Evolutionary conservation across 2,888 invertebrate species (phyloP).

Genomic region (Rhorus exstirpatorius): DNA sequence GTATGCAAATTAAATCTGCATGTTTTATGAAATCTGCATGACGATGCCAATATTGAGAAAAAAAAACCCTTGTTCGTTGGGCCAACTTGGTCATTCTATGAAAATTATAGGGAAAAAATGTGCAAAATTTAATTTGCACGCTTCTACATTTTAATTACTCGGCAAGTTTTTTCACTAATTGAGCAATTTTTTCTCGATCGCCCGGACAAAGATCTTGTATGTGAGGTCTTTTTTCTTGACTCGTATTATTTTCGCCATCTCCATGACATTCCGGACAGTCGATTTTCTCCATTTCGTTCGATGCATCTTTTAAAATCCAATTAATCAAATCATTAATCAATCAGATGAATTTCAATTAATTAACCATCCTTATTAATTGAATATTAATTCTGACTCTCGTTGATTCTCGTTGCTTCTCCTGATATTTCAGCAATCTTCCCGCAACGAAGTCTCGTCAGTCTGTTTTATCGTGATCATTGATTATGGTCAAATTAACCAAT

Average conservation of each 20-base stretch:
- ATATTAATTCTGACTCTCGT: slow-evolving; percentile 22
- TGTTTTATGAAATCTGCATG: too few species aligned
- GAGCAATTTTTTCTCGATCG: slow-evolving; percentile 76
- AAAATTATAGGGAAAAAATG: too few species aligned
- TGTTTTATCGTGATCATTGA: too few species aligned
- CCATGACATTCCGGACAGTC: slow-evolving; percentile 73
- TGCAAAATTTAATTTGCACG: too few species aligned
- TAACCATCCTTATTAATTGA: slow-evolving; percentile 9
- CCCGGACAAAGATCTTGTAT: slow-evolving; percentile 77
- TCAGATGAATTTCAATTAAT: neutral
- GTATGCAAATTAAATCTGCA: too few species aligned
- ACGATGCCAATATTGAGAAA: too few species aligned
- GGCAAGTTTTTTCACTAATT: slow-evolving; percentile 76
- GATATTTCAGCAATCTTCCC: slow-evolving; percentile 29
- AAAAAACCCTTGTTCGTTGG: too few species aligned
- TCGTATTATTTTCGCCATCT: slow-evolving; percentile 42
- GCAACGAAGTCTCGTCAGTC: slow-evolving; percentile 36
- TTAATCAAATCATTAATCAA: neutral
- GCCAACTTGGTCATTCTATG: too few species aligned
- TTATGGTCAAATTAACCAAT: neutral
- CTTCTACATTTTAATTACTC: slow-evolving; percentile 68
- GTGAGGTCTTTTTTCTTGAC: slow-evolving; percentile 68
- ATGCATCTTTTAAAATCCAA: slow-evolving; percentile 38
- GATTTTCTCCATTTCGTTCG: slow-evolving; percentile 67
- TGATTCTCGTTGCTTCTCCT: slow-evolving; percentile 16